phyloP scores from a whole-genome alignment of 2,888 invertebrate genomes.

The Hymenopus coronatus region DNA sequence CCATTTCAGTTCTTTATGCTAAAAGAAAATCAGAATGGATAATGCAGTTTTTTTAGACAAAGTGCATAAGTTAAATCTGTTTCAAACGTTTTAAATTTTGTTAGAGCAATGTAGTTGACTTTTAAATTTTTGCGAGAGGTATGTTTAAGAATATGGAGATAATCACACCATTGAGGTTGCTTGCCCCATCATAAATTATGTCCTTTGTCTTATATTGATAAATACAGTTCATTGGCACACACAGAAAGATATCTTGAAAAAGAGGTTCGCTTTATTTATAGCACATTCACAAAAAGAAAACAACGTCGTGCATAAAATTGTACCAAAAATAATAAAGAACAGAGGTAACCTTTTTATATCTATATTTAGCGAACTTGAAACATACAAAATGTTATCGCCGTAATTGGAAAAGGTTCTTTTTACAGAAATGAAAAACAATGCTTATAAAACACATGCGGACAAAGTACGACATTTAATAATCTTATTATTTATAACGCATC shows the following conservation, averaged over 20 bases:
- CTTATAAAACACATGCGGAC: constrained; percentile 21
- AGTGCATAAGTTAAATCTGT: background rate
- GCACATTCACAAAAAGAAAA: constrained; percentile 40
- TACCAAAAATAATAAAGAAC: constrained; percentile 24
- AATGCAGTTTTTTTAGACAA: background rate
- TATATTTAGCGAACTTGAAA: constrained; percentile 16
- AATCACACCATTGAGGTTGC: background rate
- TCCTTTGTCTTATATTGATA: background rate
- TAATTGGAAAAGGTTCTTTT: constrained; percentile 15
- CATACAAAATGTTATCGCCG: constrained; percentile 21
- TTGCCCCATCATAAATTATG: background rate
- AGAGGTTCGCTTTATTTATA: constrained; percentile 43
- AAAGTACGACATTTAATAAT: constrained; percentile 24
- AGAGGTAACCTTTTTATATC: background rate
- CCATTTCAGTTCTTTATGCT: too few relatives aligned
- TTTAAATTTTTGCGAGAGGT: too few relatives aligned
- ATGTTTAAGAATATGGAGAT: too few relatives aligned
- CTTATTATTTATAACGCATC: constrained; percentile 17
- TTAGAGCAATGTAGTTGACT: background rate
- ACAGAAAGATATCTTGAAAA: constrained; percentile 35
- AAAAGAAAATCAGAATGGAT: background rate
- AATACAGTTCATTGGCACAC: background rate
- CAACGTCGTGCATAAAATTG: constrained; percentile 10
- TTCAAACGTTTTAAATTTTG: background rate
- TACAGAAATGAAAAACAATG: constrained; percentile 16